Evolutionary conservation across 1,140 invertebrate genomes (phyloP).

Genomic region (Neodiprion lecontei): DNA sequence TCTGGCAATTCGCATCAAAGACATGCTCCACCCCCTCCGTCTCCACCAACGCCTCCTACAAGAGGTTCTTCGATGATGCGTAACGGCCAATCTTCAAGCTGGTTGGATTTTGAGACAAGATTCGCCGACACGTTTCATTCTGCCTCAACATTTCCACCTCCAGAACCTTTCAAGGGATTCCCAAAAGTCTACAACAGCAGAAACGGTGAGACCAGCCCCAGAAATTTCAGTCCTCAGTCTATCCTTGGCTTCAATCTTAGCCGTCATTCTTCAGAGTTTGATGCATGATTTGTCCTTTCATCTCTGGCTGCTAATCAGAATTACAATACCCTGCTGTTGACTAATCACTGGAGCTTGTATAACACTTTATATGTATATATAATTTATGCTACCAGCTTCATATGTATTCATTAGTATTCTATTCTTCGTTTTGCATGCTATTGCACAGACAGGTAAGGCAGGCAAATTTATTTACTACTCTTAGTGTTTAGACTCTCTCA

Average conservation of each 20-base stretch:
- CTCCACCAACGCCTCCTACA: slow-evolving; percentile 45
- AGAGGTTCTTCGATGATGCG: slow-evolving; percentile 45
- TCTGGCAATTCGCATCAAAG: slow-evolving; percentile 45
- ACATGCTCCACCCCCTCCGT: slow-evolving; percentile 40
- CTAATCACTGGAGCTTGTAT: neutral
- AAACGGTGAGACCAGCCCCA: slow-evolving; percentile 53
- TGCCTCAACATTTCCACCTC: slow-evolving; percentile 59
- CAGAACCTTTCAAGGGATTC: slow-evolving; percentile 59
- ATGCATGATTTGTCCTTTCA: slow-evolving; percentile 15
- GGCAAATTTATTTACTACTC: too few species aligned
- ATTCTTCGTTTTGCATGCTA: too few species aligned
- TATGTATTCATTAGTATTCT: neutral
- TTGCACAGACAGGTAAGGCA: too few species aligned
- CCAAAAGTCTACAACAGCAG: slow-evolving; percentile 66
- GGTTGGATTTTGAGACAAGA: slow-evolving; percentile 59
- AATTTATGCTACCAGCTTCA: neutral
- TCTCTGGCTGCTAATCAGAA: neutral
- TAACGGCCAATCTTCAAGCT: slow-evolving; percentile 34
- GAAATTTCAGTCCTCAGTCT: slow-evolving; percentile 15
- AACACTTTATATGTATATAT: neutral
- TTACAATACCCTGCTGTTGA: neutral
- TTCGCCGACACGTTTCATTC: slow-evolving; percentile 63
- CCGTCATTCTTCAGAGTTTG: slow-evolving; percentile 32
- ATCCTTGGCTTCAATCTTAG: slow-evolving; percentile 23
- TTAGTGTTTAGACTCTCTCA: neutral